phyloP scores from a whole-genome alignment of 1,140 invertebrate species.

The Musca domestica region DNA sequence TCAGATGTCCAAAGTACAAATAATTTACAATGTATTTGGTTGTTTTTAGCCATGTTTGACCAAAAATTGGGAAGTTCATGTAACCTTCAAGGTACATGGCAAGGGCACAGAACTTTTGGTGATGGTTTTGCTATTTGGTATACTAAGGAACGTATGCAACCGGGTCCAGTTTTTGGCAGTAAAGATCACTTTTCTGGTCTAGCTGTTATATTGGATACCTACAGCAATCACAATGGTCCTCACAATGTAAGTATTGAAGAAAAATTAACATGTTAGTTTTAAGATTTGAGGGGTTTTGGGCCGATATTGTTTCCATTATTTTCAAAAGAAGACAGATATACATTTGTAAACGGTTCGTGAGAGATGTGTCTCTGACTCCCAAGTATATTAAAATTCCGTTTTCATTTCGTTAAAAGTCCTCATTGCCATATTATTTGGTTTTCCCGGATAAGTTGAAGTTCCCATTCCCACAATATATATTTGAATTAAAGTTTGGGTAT shows the following conservation, averaged over 20 bases:
- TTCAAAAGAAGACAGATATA: too few relatives aligned
- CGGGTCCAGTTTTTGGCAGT: slow-evolving; percentile 92
- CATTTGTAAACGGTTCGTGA: too few relatives aligned
- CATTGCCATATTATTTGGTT: too few relatives aligned
- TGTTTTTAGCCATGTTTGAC: slow-evolving; percentile 73
- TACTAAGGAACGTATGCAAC: slow-evolving; percentile 79
- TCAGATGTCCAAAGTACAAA: not conserved
- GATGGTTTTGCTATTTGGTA: slow-evolving; percentile 99
- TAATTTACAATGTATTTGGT: slow-evolving; percentile 30
- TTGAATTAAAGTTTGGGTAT: too few relatives aligned
- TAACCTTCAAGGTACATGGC: slow-evolving; percentile 96
- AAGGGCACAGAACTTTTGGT: slow-evolving; percentile 90
- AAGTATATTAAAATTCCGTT: too few relatives aligned
- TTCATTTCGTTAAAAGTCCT: too few relatives aligned
- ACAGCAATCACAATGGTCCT: slow-evolving; percentile 99
- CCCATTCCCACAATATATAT: too few relatives aligned
- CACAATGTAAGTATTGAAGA: slow-evolving; percentile 84
- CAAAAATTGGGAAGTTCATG: slow-evolving; percentile 94
- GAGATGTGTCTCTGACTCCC: too few relatives aligned
- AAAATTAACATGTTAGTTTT: too few relatives aligned
- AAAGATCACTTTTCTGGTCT: slow-evolving; percentile 91
- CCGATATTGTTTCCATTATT: too few relatives aligned
- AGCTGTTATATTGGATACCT: slow-evolving; percentile 94
- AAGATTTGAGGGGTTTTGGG: too few relatives aligned
- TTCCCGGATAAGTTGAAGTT: too few relatives aligned